Base-by-base conservation (phyloP, 2,113 vertebrate genomes). In the Mus pahari region DNA sequence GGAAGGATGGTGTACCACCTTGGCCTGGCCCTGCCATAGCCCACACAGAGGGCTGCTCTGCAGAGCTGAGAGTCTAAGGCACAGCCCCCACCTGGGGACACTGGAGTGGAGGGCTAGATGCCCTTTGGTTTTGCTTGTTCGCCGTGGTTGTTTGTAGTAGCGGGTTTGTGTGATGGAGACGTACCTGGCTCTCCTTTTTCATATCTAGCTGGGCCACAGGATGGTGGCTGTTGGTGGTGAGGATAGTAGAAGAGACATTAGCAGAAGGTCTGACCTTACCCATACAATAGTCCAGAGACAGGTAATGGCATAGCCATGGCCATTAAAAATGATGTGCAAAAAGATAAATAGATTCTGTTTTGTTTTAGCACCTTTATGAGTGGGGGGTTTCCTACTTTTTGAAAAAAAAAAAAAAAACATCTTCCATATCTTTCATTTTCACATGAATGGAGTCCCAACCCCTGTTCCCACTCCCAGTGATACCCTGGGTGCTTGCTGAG, bases 131-230 rank as follows among this genome's bases (percentile, higher is more conserved):
- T 55, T 28, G 39, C 33, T 39, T 39, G n/a, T n/a, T 60, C 28
- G 1, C 16, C 0, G 8, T 1, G 28, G 33, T 20, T 0, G 33
- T 20, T 0, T 0, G 20, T n/a, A 3, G 28, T 45, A 31, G 71
- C 5, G 2, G 68, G 16, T 42, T 70, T 14, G 4, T n/a, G 75
- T 1, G n/a, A 82, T 26, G 45, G 5, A 28, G 62, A 13, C 4
- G 36, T 1, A 42, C 53, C 62, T 45, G 58, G 58, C 10, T 7
- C 78, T 12, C 9, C 42, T 62, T 82, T 7, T 2, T 45, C 74
- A 87, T 53, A 11, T 82, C 55, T 24, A 5, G 33, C 64, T 19
- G 16, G 82, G n/a, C 0, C 17, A 6, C 26, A 45, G 64, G 48
- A 39, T 28, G 33, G 11, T 1, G 1, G 17, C 33, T 66, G 70